phyloP scores from a whole-genome alignment of 2,113 vertebrate species.

The Phocoena phocoena region DNA sequence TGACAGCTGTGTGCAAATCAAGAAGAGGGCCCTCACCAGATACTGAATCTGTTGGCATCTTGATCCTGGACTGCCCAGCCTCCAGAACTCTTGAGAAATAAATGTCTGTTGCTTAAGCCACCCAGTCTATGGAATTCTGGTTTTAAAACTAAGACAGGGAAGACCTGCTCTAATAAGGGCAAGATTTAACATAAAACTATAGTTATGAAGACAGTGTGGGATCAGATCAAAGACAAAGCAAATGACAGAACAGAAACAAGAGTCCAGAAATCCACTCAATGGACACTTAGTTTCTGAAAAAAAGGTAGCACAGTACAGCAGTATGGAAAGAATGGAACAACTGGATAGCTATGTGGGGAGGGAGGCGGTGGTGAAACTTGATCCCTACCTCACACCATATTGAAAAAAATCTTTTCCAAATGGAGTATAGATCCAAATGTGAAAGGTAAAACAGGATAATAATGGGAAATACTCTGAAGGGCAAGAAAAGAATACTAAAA shows the following conservation, averaged over 20 bases:
- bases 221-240: not conserved
- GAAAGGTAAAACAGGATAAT: not conserved
- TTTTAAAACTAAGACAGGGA: not conserved
- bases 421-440: not conserved
- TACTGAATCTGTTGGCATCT: not conserved
- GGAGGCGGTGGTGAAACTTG: not conserved
- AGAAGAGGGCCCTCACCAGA: not conserved
- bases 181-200: not conserved
- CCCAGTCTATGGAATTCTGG: not conserved
- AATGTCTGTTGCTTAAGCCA: not conserved
- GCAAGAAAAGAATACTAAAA: not conserved
- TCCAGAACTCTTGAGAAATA: not conserved
- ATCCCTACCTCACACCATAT: not conserved
- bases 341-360: not conserved
- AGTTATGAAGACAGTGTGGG: not conserved
- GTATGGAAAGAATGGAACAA: not conserved
- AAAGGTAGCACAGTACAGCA: not conserved
- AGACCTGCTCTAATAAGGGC: not conserved
- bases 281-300: not conserved
- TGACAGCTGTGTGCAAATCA: not conserved
- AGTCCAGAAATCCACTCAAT: not conserved
- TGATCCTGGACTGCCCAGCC: not conserved
- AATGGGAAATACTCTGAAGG: not conserved
- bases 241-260: not conserved
- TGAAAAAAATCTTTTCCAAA: not conserved